A percentile compares a stretch with the other conserved stretches of the same genome.
These are phyloP conservation scores for Entomyzon cyanotis DNA, from an alignment of 2,113 vertebrate species.

Conservation along the genomic window DNA sequence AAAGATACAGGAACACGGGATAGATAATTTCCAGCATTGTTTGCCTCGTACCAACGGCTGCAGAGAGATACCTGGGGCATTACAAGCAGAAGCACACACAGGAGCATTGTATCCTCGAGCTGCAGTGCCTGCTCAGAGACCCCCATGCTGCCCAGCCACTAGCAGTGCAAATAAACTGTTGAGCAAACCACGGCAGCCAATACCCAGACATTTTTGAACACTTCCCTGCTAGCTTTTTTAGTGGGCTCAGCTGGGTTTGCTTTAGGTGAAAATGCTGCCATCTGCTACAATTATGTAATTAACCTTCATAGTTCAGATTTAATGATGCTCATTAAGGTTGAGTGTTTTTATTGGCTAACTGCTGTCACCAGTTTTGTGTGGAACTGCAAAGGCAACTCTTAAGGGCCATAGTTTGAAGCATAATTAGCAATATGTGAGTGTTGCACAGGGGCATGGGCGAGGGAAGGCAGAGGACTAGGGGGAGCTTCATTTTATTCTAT, in stretches of 20 bases:
- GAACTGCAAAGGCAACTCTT: neutral
- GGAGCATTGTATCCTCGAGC: neutral
- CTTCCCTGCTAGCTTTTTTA: neutral
- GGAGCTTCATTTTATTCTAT: neutral
- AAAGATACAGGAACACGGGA: fast-evolving
- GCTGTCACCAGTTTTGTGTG: neutral
- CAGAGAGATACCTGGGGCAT: neutral
- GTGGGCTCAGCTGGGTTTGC: slow-evolving; percentile 33
- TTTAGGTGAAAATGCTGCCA: slow-evolving; percentile 30
- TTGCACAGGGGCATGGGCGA: neutral
- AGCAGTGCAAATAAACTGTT: neutral
- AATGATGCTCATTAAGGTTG: slow-evolving; percentile 30
- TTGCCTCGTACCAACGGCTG: neutral
- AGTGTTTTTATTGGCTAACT: slow-evolving; percentile 18
- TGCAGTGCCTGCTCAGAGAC: fast-evolving
- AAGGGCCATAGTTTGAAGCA: neutral
- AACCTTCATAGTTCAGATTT: slow-evolving; percentile 45
- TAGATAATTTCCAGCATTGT: fast-evolving
- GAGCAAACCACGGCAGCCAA: neutral
- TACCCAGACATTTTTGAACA: neutral
- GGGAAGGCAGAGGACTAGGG: neutral
- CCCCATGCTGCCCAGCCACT: fast-evolving
- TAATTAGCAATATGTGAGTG: neutral
- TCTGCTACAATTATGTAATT: slow-evolving; percentile 46
- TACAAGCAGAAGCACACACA: neutral